Evolutionary conservation across 2,888 invertebrate genomes (phyloP).

Genomic region (Ophion obscuratus): DNA sequence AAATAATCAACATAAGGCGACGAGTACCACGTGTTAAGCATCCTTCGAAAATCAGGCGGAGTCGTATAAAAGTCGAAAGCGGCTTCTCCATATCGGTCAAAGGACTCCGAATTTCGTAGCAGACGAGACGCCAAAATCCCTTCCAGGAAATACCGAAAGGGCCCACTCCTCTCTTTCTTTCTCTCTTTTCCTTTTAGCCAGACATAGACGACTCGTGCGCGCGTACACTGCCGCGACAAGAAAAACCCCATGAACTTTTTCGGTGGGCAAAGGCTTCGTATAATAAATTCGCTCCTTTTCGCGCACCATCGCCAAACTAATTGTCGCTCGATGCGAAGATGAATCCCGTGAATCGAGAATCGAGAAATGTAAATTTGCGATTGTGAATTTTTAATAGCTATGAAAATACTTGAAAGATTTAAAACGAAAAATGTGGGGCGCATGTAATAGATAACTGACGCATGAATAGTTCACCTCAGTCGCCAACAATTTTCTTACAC

Average conservation of each 20-base stretch:
- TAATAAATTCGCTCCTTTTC: conserved; percentile 56
- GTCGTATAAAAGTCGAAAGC: conserved; percentile 41
- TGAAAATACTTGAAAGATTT: too few relatives aligned
- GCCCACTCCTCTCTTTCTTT: conserved; percentile 1
- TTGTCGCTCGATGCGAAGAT: background rate
- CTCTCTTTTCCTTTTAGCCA: conserved; percentile 45
- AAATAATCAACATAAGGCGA: conserved; percentile 47
- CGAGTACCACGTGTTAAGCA: conserved; percentile 60
- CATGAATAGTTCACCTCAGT: too few relatives aligned
- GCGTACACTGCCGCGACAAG: conserved; percentile 43
- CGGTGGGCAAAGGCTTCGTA: conserved; percentile 5
- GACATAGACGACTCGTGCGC: conserved; percentile 61
- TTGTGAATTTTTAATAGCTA: too few relatives aligned
- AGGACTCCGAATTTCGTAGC: conserved; percentile 57
- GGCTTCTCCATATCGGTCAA: conserved; percentile 59
- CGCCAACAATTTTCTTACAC: too few relatives aligned
- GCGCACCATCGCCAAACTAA: conserved; percentile 22
- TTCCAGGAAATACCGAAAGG: conserved; percentile 61
- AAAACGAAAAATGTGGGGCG: too few relatives aligned
- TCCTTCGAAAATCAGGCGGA: conserved; percentile 52
- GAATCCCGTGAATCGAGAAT: too few relatives aligned
- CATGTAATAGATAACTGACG: too few relatives aligned
- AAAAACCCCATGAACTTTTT: conserved; percentile 29
- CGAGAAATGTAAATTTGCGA: too few relatives aligned
- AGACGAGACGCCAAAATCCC: conserved; percentile 53